Evolutionary conservation across 1,140 invertebrate genomes (phyloP).

Genomic region (Agrypnia vestita): DNA sequence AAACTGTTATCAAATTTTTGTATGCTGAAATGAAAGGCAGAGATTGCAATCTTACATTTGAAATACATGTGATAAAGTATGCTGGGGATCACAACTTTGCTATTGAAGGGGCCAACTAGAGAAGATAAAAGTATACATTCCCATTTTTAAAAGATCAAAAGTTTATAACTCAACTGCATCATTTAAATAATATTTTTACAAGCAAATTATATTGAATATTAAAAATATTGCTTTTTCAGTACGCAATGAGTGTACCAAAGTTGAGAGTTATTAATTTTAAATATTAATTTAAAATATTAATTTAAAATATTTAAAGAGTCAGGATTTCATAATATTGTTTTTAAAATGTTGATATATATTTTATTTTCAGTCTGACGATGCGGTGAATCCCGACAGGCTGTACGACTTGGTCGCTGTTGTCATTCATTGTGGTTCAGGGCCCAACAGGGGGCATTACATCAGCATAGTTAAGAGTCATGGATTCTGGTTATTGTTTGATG

Average conservation of each 20-base stretch:
- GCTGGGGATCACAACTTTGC: too few relatives aligned
- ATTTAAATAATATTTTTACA: too few relatives aligned
- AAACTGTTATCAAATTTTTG: background rate
- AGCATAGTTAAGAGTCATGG: slow-evolving; percentile 99
- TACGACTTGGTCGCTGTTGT: slow-evolving; percentile 99
- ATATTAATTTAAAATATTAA: too few relatives aligned
- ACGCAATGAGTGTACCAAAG: too few relatives aligned
- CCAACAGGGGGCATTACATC: slow-evolving; percentile 99
- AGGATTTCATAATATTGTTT: background rate
- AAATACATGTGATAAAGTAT: too few relatives aligned
- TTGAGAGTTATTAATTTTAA: too few relatives aligned
- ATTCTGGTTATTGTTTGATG: slow-evolving; percentile 99
- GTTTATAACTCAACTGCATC: too few relatives aligned
- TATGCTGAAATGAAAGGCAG: background rate
- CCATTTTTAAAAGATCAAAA: too few relatives aligned
- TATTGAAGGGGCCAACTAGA: too few relatives aligned
- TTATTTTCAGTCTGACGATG: slow-evolving; percentile 92
- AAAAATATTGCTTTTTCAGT: too few relatives aligned
- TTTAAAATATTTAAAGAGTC: background rate
- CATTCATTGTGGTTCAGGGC: slow-evolving; percentile 98
- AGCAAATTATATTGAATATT: too few relatives aligned
- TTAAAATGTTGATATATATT: background rate
- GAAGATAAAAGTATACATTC: too few relatives aligned
- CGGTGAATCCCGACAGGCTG: slow-evolving; percentile 96
- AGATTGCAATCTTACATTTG: background rate